phyloP scores from a whole-genome alignment of 2,888 invertebrate genomes.

The Oscheius myriophilus region DNA sequence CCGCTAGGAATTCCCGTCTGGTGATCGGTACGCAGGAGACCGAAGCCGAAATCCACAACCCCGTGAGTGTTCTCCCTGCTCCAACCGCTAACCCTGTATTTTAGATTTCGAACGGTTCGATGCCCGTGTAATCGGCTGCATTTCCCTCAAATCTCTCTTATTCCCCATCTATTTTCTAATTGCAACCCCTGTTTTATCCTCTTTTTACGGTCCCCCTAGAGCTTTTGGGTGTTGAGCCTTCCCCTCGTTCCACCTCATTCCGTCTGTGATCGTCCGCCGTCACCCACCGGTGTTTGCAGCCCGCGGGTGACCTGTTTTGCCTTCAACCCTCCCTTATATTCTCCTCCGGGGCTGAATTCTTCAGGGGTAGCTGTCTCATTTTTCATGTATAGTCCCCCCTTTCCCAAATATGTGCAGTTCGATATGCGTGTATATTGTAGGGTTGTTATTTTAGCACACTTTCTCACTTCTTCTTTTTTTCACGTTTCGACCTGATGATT shows the following conservation, averaged over 20 bases:
- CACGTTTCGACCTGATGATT: too few relatives aligned
- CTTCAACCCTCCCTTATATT: not conserved
- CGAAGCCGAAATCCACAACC: slow-evolving; percentile 20
- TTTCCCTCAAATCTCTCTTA: slow-evolving; percentile 1
- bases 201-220: slow-evolving; percentile 19
- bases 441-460: too few relatives aligned
- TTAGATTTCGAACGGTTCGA: slow-evolving; percentile 3
- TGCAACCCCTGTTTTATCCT: slow-evolving; percentile 1
- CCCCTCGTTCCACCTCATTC: too few relatives aligned
- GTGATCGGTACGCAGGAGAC: slow-evolving; percentile 17
- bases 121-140: slow-evolving; percentile 5
- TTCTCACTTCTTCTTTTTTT: too few relatives aligned
- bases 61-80: not conserved
- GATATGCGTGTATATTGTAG: too few relatives aligned
- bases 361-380: slow-evolving; percentile 1
- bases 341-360: slow-evolving; percentile 4
- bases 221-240: not conserved
- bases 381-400: not conserved
- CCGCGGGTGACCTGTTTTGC: not conserved
- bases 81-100: too few relatives aligned
- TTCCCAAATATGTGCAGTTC: not conserved
- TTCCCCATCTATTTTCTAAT: not conserved
- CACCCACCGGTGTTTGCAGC: too few relatives aligned
- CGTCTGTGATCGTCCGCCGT: too few relatives aligned
- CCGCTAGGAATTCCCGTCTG: slow-evolving; percentile 8